Evolutionary conservation across 2,113 vertebrate genomes (phyloP), one percentile per base, ranked within the genome.

Genomic region (Orientallactaga bullata): DNA sequence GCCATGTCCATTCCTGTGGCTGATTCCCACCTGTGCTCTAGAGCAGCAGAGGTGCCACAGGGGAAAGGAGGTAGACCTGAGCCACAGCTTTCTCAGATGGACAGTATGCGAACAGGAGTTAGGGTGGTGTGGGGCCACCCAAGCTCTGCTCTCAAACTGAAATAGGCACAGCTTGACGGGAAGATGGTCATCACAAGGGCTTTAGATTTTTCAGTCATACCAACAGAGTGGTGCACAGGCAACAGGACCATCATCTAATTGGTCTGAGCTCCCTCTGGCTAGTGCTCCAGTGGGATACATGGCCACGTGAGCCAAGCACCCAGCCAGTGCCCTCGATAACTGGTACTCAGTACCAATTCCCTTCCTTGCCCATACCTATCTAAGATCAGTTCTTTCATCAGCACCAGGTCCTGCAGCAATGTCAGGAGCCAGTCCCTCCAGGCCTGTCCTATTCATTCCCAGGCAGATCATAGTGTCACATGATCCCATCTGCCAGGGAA

Each of bases 261-360:
- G 13, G 51, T 28, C 26, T n/a, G 42, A 69, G 74, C 60, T 12
- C 55, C 55, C 55, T 8, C 55, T 55, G 55, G 55, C 55, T 55
- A 55, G 55, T 55, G 55, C 55, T 55, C 55, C 79, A 66, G 69
- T 60, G 51, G 51, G 17, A 10, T 28, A 26, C 1, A 1, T 3
- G n/a, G 55, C 6, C 7, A 5, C 6, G 4, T 35, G 15, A 80
- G 66, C 42, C 3, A 0, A 4, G 37, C 26, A 60, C 69, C 35
- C 55, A 61, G 47, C 13, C 63, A 0, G 3, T 3, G 30, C 58
- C 60, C 32, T 39, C 84, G 23, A 20, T 66, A 21, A 2, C 0
- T 47, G 21, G n/a, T 0, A 12, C 61, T 69, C 13, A 12, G 30
- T 4, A 2, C 65, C 6, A 9, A 0, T 39, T 1, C 39, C 37